Base-by-base conservation (phyloP, 2,113 vertebrate species). In the Condylura cristata region DNA sequence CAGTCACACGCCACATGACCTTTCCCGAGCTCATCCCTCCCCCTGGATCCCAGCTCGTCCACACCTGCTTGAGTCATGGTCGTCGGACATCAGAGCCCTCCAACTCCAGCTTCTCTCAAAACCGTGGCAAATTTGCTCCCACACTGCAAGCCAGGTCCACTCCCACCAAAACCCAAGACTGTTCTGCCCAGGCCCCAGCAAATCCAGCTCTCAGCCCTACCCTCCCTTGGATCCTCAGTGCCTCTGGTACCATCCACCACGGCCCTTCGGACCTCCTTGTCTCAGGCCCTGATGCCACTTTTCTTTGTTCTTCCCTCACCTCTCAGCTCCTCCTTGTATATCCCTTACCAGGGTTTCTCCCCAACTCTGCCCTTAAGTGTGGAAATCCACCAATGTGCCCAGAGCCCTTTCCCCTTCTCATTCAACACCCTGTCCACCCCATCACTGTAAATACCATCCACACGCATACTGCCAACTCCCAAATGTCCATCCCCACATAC, bases 231-330 rank as follows among this genome's bases (percentile, higher is more conserved):
- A 3, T 10, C 41, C 66, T 72, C 68, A 9, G 30, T 26, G 51
- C 2, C 0, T 32, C 22, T 39, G 24, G 48, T 14, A 17, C 48
- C 4, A 1, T 28, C 14, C 0, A 46, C 51, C 22, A 30, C 56
- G 8, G 32, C 56, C 41, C 22, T 32, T 34, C 8, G 30, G 18
- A 48, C 32, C 12, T 41, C 58, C 22, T 61, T 3, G 22, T 12
- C 82, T 53, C 24, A 17, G 10, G 17, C 34, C 34, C 82, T 22
- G 34, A 39, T 12, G 26, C 61, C 63, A 12, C 44, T 26, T 46
- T 51, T 68, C 18, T 44, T 18, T 32, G n/a, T 32, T 20, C 18
- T 20, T 18, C 16, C 39, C 20, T 60, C 10, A 1, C 85, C 51
- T 44, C 66, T n/a, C 8, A 0, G 48, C 51, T 44, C 18, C 8